These are phyloP conservation scores for Cherax destructor DNA, from an alignment of 1,140 invertebrate species.

Conservation along the genomic window DNA sequence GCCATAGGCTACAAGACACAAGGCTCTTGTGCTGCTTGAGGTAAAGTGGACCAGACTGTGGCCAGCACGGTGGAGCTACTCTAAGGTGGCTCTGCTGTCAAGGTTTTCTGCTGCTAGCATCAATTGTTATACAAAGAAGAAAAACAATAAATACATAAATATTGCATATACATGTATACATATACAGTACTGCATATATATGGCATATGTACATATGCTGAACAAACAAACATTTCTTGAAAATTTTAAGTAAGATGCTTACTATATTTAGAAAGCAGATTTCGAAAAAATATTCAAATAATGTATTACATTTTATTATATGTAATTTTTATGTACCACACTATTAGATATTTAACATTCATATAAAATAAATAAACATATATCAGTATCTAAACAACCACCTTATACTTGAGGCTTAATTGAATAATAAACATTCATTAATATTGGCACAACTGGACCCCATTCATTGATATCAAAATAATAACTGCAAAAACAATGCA, in stretches of 20 bases:
- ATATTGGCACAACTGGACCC: constrained; percentile 1
- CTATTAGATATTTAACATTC: background rate
- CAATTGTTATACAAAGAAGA: background rate
- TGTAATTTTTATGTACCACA: background rate
- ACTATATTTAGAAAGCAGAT: background rate
- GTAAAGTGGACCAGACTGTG: background rate
- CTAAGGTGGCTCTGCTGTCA: background rate
- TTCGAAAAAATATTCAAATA: background rate
- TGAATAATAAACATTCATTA: constrained; percentile 1
- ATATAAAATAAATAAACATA: background rate
- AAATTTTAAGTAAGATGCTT: background rate
- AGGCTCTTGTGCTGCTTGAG: constrained; percentile 3
- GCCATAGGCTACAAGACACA: background rate
- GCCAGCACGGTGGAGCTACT: background rate
- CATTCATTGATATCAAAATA: background rate
- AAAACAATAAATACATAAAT: background rate
- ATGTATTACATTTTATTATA: background rate
- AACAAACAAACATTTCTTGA: background rate
- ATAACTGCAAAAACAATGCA: background rate
- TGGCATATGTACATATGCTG: background rate
- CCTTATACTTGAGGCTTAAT: background rate
- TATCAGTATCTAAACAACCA: background rate
- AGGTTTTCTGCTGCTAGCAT: background rate
- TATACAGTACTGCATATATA: too few relatives aligned
- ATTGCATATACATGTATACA: too few relatives aligned